Conservation (phyloP, 2,797 vertebrate genomes). For the Champsocephalus esox region DNA sequence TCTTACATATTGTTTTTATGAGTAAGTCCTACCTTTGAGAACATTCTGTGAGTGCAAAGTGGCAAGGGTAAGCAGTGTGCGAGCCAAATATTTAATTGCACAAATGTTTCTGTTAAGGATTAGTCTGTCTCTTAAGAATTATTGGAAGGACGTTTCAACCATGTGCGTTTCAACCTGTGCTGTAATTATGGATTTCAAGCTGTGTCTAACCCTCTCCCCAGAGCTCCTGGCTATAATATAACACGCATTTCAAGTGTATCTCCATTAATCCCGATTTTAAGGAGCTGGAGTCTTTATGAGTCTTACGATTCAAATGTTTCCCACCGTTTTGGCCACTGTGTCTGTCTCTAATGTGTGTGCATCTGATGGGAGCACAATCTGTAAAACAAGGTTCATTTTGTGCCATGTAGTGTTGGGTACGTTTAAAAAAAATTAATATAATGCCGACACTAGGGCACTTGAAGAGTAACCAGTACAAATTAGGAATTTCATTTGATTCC, state of each 20-base stretch:
- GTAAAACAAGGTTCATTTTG: conserved; percentile 10
- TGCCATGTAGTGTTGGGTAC: background rate
- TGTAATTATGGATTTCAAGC: conserved; percentile 55
- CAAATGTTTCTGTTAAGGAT: conserved; percentile 74
- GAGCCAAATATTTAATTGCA: conserved; percentile 77
- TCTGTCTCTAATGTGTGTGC: conserved; percentile 21
- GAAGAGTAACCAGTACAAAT: too few species aligned
- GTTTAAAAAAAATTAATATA: too few species aligned
- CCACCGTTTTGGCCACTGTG: conserved; percentile 27
- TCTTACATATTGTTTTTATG: conserved; percentile 37
- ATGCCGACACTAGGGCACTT: too few species aligned
- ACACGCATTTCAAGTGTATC: conserved; percentile 22
- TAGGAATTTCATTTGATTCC: too few species aligned
- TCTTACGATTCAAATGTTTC: conserved; percentile 44
- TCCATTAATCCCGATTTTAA: conserved; percentile 54
- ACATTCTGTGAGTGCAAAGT: conserved; percentile 36
- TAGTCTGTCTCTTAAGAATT: conserved; percentile 67
- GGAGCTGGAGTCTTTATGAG: conserved; percentile 30
- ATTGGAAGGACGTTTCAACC: conserved; percentile 62
- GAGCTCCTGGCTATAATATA: conserved; percentile 47
- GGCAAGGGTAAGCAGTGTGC: conserved; percentile 49
- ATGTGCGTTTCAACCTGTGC: conserved; percentile 55
- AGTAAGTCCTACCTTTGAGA: conserved; percentile 45
- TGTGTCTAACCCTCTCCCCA: conserved; percentile 35
- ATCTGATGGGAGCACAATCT: conserved; percentile 18